Percentiles rank a stretch among this genome's conserved stretches.
Evolutionary conservation across 2,113 vertebrate species (phyloP).

Genomic region (Pimephales promelas): DNA sequence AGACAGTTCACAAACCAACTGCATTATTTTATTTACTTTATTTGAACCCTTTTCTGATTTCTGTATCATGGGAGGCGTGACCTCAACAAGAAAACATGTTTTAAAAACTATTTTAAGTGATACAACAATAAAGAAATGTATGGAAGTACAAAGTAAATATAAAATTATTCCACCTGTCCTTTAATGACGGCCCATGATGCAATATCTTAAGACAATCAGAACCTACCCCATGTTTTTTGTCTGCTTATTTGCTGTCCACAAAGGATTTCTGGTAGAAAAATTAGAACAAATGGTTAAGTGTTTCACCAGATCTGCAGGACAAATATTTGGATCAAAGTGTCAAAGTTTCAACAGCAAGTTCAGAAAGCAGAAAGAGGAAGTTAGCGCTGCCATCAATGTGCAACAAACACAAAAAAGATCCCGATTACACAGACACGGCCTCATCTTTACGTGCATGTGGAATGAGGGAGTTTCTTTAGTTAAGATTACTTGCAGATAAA

Average conservation of each 20-base stretch:
- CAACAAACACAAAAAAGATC: neutral
- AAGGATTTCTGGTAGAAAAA: conserved; percentile 57
- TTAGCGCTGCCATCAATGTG: neutral
- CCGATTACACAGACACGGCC: neutral
- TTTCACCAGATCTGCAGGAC: neutral
- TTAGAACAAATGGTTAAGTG: neutral
- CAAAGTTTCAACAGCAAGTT: conserved; percentile 15
- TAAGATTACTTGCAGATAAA: neutral
- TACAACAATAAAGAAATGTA: neutral
- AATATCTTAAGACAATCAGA: neutral
- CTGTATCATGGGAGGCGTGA: neutral
- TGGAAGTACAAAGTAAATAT: neutral
- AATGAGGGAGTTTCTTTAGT: neutral
- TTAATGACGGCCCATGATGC: neutral
- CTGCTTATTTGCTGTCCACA: neutral
- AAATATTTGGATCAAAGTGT: neutral
- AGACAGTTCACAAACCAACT: neutral
- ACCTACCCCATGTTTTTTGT: conserved; percentile 69
- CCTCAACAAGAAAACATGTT: neutral
- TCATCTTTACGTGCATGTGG: neutral
- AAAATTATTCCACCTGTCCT: neutral
- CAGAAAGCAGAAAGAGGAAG: conserved; percentile 49
- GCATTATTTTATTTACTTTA: neutral
- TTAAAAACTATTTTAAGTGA: neutral
- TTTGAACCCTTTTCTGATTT: neutral